Base-by-base conservation (phyloP, 1,140 invertebrate genomes). In the Tetramorium parvispinum region DNA sequence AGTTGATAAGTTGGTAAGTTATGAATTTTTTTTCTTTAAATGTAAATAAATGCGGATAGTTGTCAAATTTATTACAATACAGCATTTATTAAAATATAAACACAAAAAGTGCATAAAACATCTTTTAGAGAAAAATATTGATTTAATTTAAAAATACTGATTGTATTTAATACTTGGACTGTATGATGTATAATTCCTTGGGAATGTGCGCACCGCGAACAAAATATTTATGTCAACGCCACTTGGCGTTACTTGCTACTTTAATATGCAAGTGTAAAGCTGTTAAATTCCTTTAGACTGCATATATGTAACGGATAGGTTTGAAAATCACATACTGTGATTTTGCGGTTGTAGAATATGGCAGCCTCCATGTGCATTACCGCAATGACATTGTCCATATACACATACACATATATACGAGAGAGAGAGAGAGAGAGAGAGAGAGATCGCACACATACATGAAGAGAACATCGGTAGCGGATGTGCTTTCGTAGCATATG, bases 341-440 rank as follows among this genome's bases (percentile, higher is more conserved):
- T 88, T 77, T 57, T 32, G 70, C 70, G 37, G 71, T 65, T 37
- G 6, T 40, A 53, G n/a, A 43, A 32, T 32, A 13, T 73, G 49
- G 32, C 78, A 57, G 37, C 2, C 37, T 27, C 37, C 32, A 32
- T 55, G 13, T 43, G 51, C 21, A 73, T 53, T 46, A 53, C 37
- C 21, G 51, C 66, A 82, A 57, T 46, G 24, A 73, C 11, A 40
- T 40, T 21, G 21, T 4, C 16, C 7, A n/a, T 2, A 18, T 2
- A 51, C 11, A 68, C 13, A 37, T 7, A 55, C 53, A n/a, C 51
- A 53, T 7, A 21, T n/a, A 40, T 1, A 5, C 18, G 27, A 11
- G 21, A 57, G 59, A 18, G 27, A 18, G 6, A 3, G 27, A 61
- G 13, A 61, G 27, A 27, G 27, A 10, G 27, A 18, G 16, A 37